Evolutionary conservation across 2,113 vertebrate genomes (phyloP), one percentile per base, ranked within the genome.

Genomic region (Halichoeres trimaculatus): DNA sequence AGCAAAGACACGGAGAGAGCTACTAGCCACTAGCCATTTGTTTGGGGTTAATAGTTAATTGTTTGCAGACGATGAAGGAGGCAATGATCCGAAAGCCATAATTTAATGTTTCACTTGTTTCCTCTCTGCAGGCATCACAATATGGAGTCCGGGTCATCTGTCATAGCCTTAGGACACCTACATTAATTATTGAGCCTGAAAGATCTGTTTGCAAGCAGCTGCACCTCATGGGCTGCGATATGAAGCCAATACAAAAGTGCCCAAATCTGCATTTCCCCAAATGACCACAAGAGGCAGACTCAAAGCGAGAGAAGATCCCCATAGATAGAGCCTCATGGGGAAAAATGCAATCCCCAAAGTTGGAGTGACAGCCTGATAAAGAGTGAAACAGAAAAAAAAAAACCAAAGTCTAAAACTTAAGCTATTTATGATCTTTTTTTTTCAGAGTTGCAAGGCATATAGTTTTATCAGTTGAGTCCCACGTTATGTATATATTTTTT

Each of bases 91-190:
- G 2, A 38, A 47, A 36, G 10, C 12, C 60, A 62, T 16, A 5
- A 10, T 57, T 47, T 26, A 9, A 62, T 43, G 41, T 62, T 66
- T 68, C 17, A 43, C 73, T 57, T 51, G 55, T 71, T 45, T 73
- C 35, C 30, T 56, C 34, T 45, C 22, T 50, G 34, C 52, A 52
- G 19, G 38, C 63, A 22, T 70, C 54, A 45, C 50, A 43, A 62
- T 74, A 65, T 41, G 51, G 16, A 48, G 40, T 24, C 0, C 11
- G 35, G 20, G 35, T 22, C 8, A 14, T 43, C 24, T 45, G 16
- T 67, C 68, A 45, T 17, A 19, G 73, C 48, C 22, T 14, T 5
- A 43, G 45, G 22, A 48, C 41, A 17, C 19, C n/a, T 34, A 23
- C 11, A 20, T 64, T 53, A 47, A 41, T 52, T 34, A 76, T 53